Evolutionary conservation across 2,113 vertebrate genomes (phyloP).

Genomic region (Chaetura pelagica): DNA sequence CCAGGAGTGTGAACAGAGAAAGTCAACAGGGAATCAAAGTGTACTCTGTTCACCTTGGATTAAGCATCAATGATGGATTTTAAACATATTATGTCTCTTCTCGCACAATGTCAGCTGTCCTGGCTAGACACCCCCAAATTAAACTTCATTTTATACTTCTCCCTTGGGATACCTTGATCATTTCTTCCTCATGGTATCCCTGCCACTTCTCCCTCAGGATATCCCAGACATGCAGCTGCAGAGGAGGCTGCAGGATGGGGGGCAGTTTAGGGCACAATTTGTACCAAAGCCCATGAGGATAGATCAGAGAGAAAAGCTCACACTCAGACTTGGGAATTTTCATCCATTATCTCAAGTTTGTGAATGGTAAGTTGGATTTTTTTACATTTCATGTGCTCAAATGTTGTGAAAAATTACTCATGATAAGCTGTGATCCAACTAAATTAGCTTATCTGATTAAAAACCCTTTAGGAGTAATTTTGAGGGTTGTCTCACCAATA

Average conservation of each 20-base stretch:
- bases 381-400: not conserved
- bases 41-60: rapidly evolving
- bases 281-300: not conserved
- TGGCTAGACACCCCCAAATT: no score
- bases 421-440: rapidly evolving
- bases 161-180: no score
- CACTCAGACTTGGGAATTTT: not conserved
- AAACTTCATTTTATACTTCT: rapidly evolving
- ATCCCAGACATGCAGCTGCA: rapidly evolving
- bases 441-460: not conserved
- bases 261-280: not conserved
- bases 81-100: not conserved
- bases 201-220: rapidly evolving
- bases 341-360: no score
- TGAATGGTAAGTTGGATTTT: not conserved
- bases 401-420: not conserved
- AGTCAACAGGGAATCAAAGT: rapidly evolving
- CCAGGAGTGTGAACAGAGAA: not conserved
- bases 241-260: not conserved
- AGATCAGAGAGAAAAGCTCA: not conserved
- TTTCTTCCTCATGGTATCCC: not conserved
- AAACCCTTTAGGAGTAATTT: not conserved
- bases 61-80: not conserved
- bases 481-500: not conserved
- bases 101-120: rapidly evolving